Evolutionary conservation across 2,888 invertebrate genomes (phyloP).

Genomic region (Cerastis rubricosa): DNA sequence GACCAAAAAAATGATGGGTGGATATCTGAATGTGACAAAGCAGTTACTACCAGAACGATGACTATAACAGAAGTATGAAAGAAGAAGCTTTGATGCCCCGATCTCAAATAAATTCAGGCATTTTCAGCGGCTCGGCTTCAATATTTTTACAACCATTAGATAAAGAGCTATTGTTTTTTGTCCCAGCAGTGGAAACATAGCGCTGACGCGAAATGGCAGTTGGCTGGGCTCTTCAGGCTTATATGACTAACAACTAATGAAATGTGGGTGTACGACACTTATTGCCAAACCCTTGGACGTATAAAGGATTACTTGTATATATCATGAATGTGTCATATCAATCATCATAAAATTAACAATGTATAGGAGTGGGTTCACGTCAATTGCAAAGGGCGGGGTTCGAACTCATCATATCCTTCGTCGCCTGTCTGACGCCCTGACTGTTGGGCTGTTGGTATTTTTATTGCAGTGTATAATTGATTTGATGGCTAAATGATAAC

Average conservation of each 20-base stretch:
- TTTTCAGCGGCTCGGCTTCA: too few species aligned
- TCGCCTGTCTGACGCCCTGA: constrained; percentile 36
- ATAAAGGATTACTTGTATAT: not conserved
- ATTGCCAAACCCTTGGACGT: constrained; percentile 1
- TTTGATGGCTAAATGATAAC: not conserved
- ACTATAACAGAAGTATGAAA: too few species aligned
- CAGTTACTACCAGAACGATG: not conserved
- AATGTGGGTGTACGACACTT: not conserved
- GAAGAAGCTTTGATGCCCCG: too few species aligned
- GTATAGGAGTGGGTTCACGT: constrained; percentile 43
- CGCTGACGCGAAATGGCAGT: not conserved
- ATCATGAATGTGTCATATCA: constrained; percentile 41
- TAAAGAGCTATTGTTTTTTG: too few species aligned
- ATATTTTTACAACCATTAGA: too few species aligned
- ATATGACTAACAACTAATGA: not conserved
- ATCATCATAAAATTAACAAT: constrained; percentile 54
- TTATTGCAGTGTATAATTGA: not conserved
- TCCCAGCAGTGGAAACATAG: not conserved
- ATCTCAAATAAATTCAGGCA: too few species aligned
- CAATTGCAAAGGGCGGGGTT: constrained; percentile 40
- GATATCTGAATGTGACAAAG: not conserved
- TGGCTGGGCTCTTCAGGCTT: not conserved
- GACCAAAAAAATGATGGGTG: not conserved
- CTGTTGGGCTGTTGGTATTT: not conserved
- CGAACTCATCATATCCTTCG: constrained; percentile 28